These are phyloP conservation scores for Mirza zaza DNA, from an alignment of 2,113 vertebrate genomes.

Conservation along the genomic window DNA sequence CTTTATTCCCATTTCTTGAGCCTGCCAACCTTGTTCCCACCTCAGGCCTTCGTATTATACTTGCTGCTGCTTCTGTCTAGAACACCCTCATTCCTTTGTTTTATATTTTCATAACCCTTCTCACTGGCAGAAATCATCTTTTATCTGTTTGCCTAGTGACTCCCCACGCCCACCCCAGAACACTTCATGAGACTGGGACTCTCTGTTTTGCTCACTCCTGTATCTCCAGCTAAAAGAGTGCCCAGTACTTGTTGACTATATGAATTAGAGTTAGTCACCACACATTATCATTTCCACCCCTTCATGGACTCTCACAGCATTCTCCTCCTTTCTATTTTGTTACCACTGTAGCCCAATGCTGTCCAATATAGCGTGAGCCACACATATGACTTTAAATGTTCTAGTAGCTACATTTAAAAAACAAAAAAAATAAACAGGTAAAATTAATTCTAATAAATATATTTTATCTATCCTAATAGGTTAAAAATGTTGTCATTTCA, in stretches of 20 bases:
- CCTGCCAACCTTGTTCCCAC: not conserved
- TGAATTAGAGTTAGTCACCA: not conserved
- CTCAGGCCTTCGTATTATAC: not conserved
- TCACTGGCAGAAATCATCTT: not conserved
- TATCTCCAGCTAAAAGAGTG: not conserved
- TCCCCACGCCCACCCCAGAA: not conserved
- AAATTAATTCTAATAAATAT: conserved; percentile 11
- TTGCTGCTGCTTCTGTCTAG: not conserved
- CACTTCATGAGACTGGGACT: not conserved
- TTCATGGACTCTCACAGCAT: not conserved
- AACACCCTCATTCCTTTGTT: not conserved
- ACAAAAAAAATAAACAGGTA: not conserved
- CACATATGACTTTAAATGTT: not conserved
- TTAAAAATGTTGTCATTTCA: not conserved
- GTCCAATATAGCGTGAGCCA: not conserved
- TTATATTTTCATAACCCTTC: not conserved
- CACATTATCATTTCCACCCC: not conserved
- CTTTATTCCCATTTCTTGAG: not conserved
- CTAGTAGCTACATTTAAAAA: not conserved
- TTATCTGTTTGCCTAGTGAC: not conserved
- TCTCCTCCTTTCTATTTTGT: not conserved
- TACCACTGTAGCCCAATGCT: not conserved
- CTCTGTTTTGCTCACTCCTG: not conserved
- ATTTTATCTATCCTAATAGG: not conserved
- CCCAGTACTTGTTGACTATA: not conserved